Percentiles rank a stretch among this genome's conserved stretches.
phyloP scores from a whole-genome alignment of 2,888 invertebrate genomes.

The Xestobium rufovillosum region DNA sequence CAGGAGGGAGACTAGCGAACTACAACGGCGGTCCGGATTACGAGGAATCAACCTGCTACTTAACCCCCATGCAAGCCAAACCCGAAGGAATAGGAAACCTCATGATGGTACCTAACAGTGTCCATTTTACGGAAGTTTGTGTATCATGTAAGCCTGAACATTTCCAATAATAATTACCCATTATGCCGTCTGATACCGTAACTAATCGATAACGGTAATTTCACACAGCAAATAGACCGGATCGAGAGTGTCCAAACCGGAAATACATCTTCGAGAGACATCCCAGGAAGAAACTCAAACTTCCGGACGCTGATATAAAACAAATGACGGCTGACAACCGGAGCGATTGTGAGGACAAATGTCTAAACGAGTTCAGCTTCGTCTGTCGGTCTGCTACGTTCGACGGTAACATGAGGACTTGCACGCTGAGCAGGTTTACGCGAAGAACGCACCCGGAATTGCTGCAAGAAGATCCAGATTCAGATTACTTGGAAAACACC shows the following conservation, averaged over 20 bases:
- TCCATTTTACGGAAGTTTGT: conserved; percentile 86
- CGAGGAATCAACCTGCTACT: conserved; percentile 81
- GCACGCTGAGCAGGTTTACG: conserved; percentile 75
- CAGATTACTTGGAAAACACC: conserved; percentile 86
- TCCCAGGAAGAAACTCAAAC: conserved; percentile 73
- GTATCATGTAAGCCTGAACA: conserved; percentile 64
- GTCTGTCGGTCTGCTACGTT: conserved; percentile 83
- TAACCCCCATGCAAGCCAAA: conserved; percentile 76
- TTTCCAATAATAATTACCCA: conserved; percentile 7
- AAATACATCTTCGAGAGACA: conserved; percentile 85
- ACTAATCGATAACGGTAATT: conserved; percentile 3
- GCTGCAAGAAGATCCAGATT: conserved; percentile 76
- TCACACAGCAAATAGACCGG: conserved; percentile 68
- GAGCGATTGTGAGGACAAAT: conserved; percentile 85
- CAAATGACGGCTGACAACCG: conserved; percentile 79
- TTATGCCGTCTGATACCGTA: not conserved
- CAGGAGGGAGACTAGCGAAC: conserved; percentile 76
- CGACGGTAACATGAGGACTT: conserved; percentile 68
- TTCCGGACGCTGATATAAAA: conserved; percentile 73
- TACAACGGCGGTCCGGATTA: conserved; percentile 75
- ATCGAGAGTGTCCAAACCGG: conserved; percentile 81
- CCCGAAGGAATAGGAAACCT: conserved; percentile 84
- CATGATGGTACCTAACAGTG: conserved; percentile 83
- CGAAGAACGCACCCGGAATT: conserved; percentile 79
- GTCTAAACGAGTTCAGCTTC: conserved; percentile 81